Base-by-base conservation (phyloP, 2,888 invertebrate species). In the Eremobia ochroleuca region DNA sequence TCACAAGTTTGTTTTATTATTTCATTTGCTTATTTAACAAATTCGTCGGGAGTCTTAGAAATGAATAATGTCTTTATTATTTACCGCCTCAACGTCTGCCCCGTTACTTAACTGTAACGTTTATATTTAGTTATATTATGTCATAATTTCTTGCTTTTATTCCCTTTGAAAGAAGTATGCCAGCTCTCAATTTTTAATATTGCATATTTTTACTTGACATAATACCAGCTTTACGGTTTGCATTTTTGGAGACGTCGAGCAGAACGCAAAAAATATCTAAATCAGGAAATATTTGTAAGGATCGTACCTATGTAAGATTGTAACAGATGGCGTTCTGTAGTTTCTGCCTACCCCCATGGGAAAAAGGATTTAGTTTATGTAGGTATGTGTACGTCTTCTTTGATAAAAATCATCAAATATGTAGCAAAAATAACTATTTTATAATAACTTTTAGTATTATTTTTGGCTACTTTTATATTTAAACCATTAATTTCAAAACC, bases 71-170 rank as follows among this genome's bases (percentile, higher is more conserved):
- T 6, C 62, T 34, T 74, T 72, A 69, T 77, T 73, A 76, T 68
- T 65, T 69, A 37, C 68, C 68, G 69, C 65, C 73, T 72, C 71
- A 52, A 34, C 65, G 58, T 75, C 66, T 71, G 4, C 18, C 65
- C 40, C 34, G 72, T 77, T 79, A 74, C n/a, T 9, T 46, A 58
- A 58, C 66, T 62, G 52, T 55, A 52, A 76, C 58, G 67, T 77
- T 77, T 79, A 79, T 66, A 72, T 77, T 77, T 34, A n/a, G 4
- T 69, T 73, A 11, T 62, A 28, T 58, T 74, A 25, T 34, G 25
- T 34, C 37, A 28, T 55, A 43, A 72, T 25, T 1, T 73, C 55
- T 69, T 58, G 65, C 52, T 77, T 81, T 73, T 31, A 21, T 52
- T 59, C 65, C n/a, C 1, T 31, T 73, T 72, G 13, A n/a, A 64